phyloP scores from a whole-genome alignment of 2,113 vertebrate genomes.

The Oreamnos americanus region DNA sequence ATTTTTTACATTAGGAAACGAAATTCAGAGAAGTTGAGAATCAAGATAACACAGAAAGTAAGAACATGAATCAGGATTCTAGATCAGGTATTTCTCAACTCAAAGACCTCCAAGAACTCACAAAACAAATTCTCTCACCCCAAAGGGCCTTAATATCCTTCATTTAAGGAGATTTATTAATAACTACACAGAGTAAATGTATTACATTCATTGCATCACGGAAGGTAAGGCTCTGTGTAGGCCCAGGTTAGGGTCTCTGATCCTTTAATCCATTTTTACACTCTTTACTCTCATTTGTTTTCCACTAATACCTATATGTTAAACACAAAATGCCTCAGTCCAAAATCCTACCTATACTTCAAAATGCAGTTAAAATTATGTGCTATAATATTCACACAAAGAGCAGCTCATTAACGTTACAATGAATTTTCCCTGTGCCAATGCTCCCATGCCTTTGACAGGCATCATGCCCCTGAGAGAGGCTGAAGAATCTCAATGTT shows the following conservation, averaged over 20 bases:
- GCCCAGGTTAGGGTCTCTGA: background rate
- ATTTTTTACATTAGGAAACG: background rate
- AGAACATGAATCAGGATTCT: constrained; percentile 14
- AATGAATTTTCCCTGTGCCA: background rate
- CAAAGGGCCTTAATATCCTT: background rate
- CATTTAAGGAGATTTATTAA: background rate
- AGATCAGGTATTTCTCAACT: background rate
- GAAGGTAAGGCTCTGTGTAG: background rate
- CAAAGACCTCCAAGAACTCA: background rate
- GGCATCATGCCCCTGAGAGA: background rate
- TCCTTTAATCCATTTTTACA: background rate
- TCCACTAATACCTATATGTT: background rate
- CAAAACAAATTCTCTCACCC: background rate
- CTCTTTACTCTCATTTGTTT: background rate
- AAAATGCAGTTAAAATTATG: background rate
- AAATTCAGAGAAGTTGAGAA: background rate
- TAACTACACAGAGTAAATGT: background rate
- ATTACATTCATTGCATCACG: background rate
- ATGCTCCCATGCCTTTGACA: background rate
- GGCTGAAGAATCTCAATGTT: background rate
- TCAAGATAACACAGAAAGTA: background rate
- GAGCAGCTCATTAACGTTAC: background rate
- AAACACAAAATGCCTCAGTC: constrained; percentile 3
- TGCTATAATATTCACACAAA: background rate
- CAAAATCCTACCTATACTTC: background rate